Percentiles rank a stretch among this genome's conserved stretches.
Evolutionary conservation across 2,797 vertebrate genomes (phyloP).

Genomic region (Hippocampus kuda): DNA sequence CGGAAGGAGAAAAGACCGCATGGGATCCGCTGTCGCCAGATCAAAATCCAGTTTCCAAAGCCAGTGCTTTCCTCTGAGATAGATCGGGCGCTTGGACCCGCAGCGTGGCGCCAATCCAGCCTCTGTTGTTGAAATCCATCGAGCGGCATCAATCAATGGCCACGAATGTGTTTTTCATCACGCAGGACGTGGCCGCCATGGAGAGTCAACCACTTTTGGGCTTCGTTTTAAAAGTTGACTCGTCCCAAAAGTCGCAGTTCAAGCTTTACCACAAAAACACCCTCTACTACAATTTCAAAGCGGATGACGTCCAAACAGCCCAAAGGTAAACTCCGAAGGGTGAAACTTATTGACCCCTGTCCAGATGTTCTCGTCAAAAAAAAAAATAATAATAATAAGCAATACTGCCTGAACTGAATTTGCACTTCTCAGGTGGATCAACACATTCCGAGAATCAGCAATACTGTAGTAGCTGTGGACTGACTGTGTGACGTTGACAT

Average conservation of each 20-base stretch:
- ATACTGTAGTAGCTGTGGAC: conserved; percentile 64
- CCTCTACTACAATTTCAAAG: conserved; percentile 85
- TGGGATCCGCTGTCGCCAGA: too few relatives aligned
- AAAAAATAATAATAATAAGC: too few relatives aligned
- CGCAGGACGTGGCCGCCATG: conserved; percentile 87
- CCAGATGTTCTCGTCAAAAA: too few relatives aligned
- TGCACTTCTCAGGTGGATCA: conserved; percentile 77
- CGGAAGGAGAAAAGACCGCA: too few relatives aligned
- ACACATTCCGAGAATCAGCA: conserved; percentile 84
- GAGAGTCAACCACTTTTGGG: conserved; percentile 92
- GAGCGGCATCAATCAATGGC: too few relatives aligned
- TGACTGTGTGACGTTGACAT: conserved; percentile 1
- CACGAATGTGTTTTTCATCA: conserved; percentile 2
- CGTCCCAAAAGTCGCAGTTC: conserved; percentile 75
- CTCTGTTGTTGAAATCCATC: neutral
- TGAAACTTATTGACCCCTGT: too few relatives aligned
- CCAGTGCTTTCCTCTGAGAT: too few relatives aligned
- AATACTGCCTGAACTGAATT: neutral
- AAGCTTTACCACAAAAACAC: conserved; percentile 88
- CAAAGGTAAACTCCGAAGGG: conserved; percentile 69
- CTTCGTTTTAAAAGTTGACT: conserved; percentile 76
- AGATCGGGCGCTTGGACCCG: neutral
- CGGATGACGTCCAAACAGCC: conserved; percentile 76
- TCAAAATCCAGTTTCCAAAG: too few relatives aligned
- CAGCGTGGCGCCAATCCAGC: neutral